These are phyloP conservation scores for Astyanax mexicanus DNA, from an alignment of 2,797 vertebrate species.

Conservation along the genomic window DNA sequence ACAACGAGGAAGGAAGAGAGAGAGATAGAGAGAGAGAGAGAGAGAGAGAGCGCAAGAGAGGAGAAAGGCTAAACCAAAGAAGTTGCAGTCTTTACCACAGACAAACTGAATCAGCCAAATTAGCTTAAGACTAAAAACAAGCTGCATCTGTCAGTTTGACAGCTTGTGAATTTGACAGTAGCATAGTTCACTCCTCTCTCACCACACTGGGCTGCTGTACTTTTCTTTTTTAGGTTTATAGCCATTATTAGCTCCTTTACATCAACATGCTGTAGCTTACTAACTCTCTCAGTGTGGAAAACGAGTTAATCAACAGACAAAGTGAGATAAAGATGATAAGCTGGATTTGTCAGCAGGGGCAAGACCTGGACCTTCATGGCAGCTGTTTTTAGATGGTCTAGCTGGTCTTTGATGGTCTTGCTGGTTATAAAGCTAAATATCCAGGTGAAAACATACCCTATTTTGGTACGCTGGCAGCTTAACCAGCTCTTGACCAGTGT, in stretches of 20 bases:
- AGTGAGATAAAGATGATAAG: background rate
- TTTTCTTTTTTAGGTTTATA: too few relatives aligned
- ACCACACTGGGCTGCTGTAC: background rate
- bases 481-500: too few relatives aligned
- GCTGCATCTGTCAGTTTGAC: constrained; percentile 10
- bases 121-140: too few relatives aligned
- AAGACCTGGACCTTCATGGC: too few relatives aligned
- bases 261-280: background rate
- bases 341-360: too few relatives aligned
- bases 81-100: constrained; percentile 27
- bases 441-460: too few relatives aligned
- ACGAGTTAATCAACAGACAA: background rate
- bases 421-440: too few relatives aligned
- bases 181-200: background rate
- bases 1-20: constrained; percentile 58
- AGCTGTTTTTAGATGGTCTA: too few relatives aligned
- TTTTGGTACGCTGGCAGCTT: too few relatives aligned
- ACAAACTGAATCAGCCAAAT: constrained; percentile 35
- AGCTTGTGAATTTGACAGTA: background rate
- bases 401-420: too few relatives aligned
- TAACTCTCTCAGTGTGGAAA: too few relatives aligned
- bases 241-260: background rate
- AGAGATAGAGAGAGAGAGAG: background rate
- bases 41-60: constrained; percentile 19
- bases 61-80: background rate